phyloP scores from a whole-genome alignment of 2,888 invertebrate species.

The Agrilus mali region DNA sequence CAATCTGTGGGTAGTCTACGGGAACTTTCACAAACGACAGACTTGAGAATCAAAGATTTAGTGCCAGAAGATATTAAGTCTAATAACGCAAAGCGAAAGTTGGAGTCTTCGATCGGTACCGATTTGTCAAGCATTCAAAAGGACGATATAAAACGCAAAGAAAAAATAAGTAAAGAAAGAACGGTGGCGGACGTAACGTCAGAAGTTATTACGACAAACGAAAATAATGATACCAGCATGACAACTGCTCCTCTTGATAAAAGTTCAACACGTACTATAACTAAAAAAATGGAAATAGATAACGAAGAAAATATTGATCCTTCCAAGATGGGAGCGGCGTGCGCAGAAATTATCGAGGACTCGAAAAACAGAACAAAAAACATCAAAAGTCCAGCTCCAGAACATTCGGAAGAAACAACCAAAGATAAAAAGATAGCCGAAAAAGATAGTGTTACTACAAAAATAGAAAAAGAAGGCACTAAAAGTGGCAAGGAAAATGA shows the following conservation, averaged over 20 bases:
- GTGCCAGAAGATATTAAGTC: slow-evolving; percentile 43
- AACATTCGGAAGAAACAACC: slow-evolving; percentile 2
- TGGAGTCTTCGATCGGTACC: slow-evolving; percentile 63
- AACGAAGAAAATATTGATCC: slow-evolving; percentile 21
- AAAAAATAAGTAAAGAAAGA: slow-evolving; percentile 41
- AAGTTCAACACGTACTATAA: slow-evolving; percentile 27
- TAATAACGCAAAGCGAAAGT: slow-evolving; percentile 56
- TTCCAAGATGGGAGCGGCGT: slow-evolving; percentile 31
- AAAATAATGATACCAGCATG: slow-evolving; percentile 24
- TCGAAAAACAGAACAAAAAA: slow-evolving; percentile 21
- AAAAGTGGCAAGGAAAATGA: slow-evolving; percentile 17
- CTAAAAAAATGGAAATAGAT: slow-evolving; percentile 27
- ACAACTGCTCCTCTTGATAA: slow-evolving; percentile 25
- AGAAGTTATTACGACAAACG: slow-evolving; percentile 20
- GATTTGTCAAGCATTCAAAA: slow-evolving; percentile 39
- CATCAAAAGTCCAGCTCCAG: slow-evolving; percentile 10
- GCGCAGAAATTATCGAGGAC: slow-evolving; percentile 35
- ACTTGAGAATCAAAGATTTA: slow-evolving; percentile 60
- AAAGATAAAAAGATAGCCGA: slow-evolving; percentile 20
- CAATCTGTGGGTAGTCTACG: slow-evolving; percentile 64
- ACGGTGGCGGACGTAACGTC: slow-evolving; percentile 32
- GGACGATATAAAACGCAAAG: slow-evolving; percentile 43
- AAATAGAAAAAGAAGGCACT: slow-evolving; percentile 27
- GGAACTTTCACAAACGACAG: slow-evolving; percentile 60
- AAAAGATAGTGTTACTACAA: slow-evolving; percentile 31